Evolutionary conservation across 2,113 vertebrate species (phyloP).

Genomic region (Vanacampus margaritifer): DNA sequence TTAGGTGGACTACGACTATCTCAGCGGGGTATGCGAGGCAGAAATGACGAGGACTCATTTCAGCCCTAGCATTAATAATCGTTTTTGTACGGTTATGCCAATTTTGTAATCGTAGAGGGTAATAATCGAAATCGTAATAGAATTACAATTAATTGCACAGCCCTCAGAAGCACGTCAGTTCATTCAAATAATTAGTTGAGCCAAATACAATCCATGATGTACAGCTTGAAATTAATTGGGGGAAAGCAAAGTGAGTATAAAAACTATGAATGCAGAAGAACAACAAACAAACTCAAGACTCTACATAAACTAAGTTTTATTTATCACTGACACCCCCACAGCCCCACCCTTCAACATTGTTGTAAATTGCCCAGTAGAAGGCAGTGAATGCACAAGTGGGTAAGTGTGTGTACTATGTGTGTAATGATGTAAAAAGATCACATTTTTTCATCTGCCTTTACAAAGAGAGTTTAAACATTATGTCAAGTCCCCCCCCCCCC

Average conservation of each 20-base stretch:
- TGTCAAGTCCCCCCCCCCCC: no score
- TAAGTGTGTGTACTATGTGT: background rate
- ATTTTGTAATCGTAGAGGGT: no score
- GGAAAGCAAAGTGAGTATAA: background rate
- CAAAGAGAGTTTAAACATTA: background rate
- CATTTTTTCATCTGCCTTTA: background rate
- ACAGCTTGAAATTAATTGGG: background rate
- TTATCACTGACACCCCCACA: background rate
- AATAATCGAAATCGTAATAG: no score
- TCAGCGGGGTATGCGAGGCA: no score
- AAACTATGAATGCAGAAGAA: background rate
- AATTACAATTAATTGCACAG: no score
- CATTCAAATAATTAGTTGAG: background rate
- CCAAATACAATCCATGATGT: background rate
- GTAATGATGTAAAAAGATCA: background rate
- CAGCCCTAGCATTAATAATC: no score
- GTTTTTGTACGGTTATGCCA: no score
- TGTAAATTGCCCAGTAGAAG: conserved; percentile 53
- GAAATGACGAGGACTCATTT: no score
- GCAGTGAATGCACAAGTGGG: conserved; percentile 17
- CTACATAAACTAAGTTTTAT: background rate
- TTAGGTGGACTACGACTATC: no score
- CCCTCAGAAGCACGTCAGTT: background rate
- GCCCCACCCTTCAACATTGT: background rate
- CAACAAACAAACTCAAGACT: background rate